Evolutionary conservation across 1,140 invertebrate genomes (phyloP).

Genomic region (Coboldia fuscipes): DNA sequence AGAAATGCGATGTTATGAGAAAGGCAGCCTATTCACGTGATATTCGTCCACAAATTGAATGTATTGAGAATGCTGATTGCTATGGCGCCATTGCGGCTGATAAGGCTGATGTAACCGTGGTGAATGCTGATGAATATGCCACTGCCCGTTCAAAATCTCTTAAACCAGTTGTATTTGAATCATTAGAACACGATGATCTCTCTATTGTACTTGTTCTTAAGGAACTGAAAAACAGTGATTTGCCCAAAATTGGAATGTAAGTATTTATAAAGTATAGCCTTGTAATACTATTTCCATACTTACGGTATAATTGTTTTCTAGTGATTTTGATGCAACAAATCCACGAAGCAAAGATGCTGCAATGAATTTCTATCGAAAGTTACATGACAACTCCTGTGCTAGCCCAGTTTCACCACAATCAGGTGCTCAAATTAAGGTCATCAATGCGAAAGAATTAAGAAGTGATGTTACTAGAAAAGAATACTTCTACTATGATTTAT

Average conservation of each 20-base stretch:
- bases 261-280: conserved; percentile 3
- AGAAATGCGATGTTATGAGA: conserved; percentile 42
- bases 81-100: conserved; percentile 27
- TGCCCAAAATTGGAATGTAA: conserved; percentile 14
- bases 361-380: conserved; percentile 12
- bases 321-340: conserved; percentile 11
- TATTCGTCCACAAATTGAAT: conserved; percentile 45
- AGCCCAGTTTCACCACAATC: no score
- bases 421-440: conserved; percentile 6
- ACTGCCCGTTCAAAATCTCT: conserved; percentile 9
- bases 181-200: conserved; percentile 9
- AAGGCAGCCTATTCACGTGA: conserved; percentile 46
- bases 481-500: conserved; percentile 6
- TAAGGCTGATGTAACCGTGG: conserved; percentile 10
- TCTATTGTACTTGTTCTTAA: conserved; percentile 14
- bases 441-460: conserved; percentile 11
- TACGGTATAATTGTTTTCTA: no score
- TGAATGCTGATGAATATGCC: conserved; percentile 6
- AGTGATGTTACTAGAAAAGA: not conserved
- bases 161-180: conserved; percentile 14
- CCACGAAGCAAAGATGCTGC: conserved; percentile 10
- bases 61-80: conserved; percentile 38
- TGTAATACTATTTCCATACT: no score
- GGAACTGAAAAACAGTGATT: conserved; percentile 6
- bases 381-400: no score